phyloP scores from a whole-genome alignment of 2,113 vertebrate species.

The Euleptes europaea region DNA sequence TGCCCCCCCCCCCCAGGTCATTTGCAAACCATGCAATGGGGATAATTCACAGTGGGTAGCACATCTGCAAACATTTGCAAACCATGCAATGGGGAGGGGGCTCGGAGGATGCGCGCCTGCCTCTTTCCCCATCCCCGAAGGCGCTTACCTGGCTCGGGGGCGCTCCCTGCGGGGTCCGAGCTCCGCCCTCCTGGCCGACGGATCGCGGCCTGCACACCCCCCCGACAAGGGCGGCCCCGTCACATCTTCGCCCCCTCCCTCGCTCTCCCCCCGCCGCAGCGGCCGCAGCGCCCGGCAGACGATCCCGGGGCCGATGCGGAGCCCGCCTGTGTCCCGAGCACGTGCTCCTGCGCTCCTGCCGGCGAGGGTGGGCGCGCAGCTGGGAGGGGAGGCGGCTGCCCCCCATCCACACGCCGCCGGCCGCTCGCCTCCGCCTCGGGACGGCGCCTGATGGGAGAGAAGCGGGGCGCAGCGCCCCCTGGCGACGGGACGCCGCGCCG shows the following conservation, averaged over 20 bases:
- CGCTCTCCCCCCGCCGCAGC: not conserved
- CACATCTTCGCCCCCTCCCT: slow-evolving; percentile 20
- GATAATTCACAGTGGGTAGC: too few relatives aligned
- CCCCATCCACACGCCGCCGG: not conserved
- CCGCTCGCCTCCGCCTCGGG: not conserved
- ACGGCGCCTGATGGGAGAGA: not conserved
- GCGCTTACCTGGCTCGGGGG: slow-evolving; percentile 29
- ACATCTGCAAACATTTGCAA: too few relatives aligned
- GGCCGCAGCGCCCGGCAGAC: slow-evolving; percentile 8
- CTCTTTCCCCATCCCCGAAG: not conserved
- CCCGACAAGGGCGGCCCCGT: not conserved
- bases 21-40: not conserved
- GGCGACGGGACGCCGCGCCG: not conserved
- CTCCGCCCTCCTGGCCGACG: not conserved
- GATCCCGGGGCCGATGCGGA: not conserved
- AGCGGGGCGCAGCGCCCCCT: not conserved
- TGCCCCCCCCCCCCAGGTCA: not conserved
- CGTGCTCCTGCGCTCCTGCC: slow-evolving; percentile 20
- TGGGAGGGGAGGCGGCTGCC: slow-evolving; percentile 14
- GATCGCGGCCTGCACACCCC: not conserved
- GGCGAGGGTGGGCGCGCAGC: slow-evolving; percentile 34
- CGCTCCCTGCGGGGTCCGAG: not conserved
- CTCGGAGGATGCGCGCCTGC: not conserved
- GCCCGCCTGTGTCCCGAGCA: slow-evolving; percentile 6
- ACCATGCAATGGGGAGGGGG: not conserved